These are phyloP conservation scores for Rhizoglyphus robini DNA, from an alignment of 1,140 invertebrate species.

Conservation along the genomic window DNA sequence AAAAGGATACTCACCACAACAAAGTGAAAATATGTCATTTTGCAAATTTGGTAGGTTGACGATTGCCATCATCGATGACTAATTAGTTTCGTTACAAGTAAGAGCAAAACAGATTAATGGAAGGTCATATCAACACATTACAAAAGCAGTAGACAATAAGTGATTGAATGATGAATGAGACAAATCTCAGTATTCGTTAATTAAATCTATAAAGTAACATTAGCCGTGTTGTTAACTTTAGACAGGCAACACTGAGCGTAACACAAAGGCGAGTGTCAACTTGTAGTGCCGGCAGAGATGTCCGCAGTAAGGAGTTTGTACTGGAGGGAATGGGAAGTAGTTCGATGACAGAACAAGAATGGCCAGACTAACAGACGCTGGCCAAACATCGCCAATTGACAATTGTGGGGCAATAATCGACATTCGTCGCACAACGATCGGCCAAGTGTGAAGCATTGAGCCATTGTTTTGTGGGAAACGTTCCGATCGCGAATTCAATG, in stretches of 20 bases:
- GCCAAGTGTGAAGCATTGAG: not conserved
- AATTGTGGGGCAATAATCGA: not conserved
- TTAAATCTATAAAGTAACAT: too few species aligned
- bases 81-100: too few species aligned
- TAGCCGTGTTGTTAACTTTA: not conserved
- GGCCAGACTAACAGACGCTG: not conserved
- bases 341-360: constrained; percentile 4
- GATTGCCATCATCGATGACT: too few species aligned
- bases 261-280: constrained; percentile 8
- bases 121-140: too few species aligned
- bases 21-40: too few species aligned
- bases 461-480: not conserved
- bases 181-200: too few species aligned
- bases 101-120: too few species aligned
- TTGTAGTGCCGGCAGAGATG: constrained; percentile 10
- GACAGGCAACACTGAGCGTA: not conserved
- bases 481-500: constrained; percentile 1
- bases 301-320: not conserved
- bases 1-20: too few species aligned
- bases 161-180: too few species aligned
- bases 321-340: not conserved
- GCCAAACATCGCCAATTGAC: not conserved
- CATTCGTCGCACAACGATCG: constrained; percentile 4
- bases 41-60: too few species aligned
- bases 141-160: too few species aligned